A percentile compares a stretch with the other conserved stretches of the same genome.
Conservation (phyloP, 1,140 invertebrate species). For the Delia radicum region DNA sequence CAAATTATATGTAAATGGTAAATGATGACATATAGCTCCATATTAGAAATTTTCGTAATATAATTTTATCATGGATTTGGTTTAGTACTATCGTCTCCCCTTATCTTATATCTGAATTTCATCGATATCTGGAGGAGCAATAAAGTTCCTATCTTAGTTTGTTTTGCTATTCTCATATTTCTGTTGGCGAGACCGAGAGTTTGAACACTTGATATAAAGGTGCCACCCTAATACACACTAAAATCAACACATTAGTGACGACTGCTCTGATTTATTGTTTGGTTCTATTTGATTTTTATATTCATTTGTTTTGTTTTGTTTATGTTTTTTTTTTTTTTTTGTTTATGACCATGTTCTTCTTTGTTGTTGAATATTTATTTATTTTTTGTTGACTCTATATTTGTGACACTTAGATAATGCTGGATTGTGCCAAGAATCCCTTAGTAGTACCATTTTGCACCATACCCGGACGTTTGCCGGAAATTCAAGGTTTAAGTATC, state of each 20-base stretch:
- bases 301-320: background rate
- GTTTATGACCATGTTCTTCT: slow-evolving; percentile 23
- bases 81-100: too few relatives aligned
- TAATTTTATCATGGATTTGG: too few relatives aligned
- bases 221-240: background rate
- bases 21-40: too few relatives aligned
- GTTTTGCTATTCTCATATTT: too few relatives aligned
- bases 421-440: slow-evolving; percentile 73
- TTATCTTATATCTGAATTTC: too few relatives aligned
- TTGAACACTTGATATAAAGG: too few relatives aligned
- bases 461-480: slow-evolving; percentile 68
- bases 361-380: background rate
- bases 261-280: background rate
- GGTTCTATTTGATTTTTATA: slow-evolving; percentile 2
- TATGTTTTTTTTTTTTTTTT: background rate
- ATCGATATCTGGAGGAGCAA: too few relatives aligned
- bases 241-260: background rate
- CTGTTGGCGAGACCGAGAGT: too few relatives aligned
- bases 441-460: slow-evolving; percentile 77
- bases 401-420: slow-evolving; percentile 68
- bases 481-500: slow-evolving; percentile 71
- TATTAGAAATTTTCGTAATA: too few relatives aligned
- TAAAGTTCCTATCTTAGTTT: too few relatives aligned
- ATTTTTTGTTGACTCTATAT: background rate
- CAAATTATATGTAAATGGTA: too few relatives aligned